Base-by-base conservation (phyloP, 1,140 invertebrate species). In the Hormaphis cornu region DNA sequence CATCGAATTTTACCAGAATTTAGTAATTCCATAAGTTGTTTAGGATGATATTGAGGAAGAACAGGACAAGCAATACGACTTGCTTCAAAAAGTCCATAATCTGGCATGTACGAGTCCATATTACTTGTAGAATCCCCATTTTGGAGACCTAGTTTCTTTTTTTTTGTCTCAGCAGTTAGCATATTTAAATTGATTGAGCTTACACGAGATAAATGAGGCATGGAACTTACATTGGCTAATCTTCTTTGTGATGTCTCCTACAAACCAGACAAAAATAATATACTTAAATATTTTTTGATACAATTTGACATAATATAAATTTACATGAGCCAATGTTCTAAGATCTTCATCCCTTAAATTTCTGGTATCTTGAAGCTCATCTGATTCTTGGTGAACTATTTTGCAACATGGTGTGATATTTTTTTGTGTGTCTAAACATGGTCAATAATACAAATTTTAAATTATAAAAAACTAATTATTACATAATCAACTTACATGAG, bases 21-120 rank as follows among this genome's bases (percentile, higher is more conserved):
- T 0, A 99, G 81, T n/a, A 99, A 80, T 77, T 99, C 97, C 89
- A 98, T 97, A 3, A 99, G 79, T 76, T 98, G 95, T 76, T 97
- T 97, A 0, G 97, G 97, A 83, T 99, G 97, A 80, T 99, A 99
- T 75, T 99, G 97, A 0, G 97, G 97, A 71, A 99, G 79, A n/a
- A 98, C 94, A 0, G 96, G 96, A 76, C 92, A 95, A 0, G 93
- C 93, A 73, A 97, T 91, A 56, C 93, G 83, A n/a, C 93, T 92
- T 0, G 95, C 95, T 78, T 98, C 95, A 80, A 98, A 98, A 35
- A 98, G 77, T 0, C 96, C 95, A 76, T 91, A 93, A 78, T 97
- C 92, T 1, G 91, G 89, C 88, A 93, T 90, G 74, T 91, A 90
- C 0, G 75, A 76, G 71, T 79, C 78, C 42, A 75, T 61, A 56